Evolutionary conservation across 2,797 vertebrate genomes (phyloP).

Genomic region (Mus caroli): DNA sequence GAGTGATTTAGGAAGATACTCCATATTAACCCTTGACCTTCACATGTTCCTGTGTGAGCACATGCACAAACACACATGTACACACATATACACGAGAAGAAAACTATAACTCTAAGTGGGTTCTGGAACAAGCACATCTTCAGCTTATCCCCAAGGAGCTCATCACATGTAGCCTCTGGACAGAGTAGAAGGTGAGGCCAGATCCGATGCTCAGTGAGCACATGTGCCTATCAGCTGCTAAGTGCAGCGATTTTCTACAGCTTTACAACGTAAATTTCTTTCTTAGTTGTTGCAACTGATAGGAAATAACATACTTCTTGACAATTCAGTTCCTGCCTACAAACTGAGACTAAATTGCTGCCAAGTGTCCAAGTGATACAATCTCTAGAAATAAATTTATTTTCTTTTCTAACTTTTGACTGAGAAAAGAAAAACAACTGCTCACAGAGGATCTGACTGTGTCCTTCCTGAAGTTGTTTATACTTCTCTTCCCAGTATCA

Average conservation of each 20-base stretch:
- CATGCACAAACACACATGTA: background rate
- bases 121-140: background rate
- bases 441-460: too few relatives aligned
- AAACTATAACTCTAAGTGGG: background rate
- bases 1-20: background rate
- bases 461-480: background rate
- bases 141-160: background rate
- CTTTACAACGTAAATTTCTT: background rate
- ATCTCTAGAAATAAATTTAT: background rate
- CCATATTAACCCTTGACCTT: background rate
- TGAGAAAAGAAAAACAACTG: background rate
- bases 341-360: background rate
- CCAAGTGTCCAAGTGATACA: background rate
- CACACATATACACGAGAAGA: background rate
- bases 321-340: background rate
- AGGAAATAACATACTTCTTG: background rate
- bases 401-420: background rate
- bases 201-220: background rate
- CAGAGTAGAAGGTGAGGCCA: background rate
- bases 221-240: background rate
- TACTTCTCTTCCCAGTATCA: background rate
- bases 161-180: background rate
- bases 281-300: background rate
- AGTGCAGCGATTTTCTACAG: background rate
- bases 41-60: background rate